Base-by-base conservation (phyloP, 1,140 invertebrate genomes). In the Aphaenogaster ashmeadi region DNA sequence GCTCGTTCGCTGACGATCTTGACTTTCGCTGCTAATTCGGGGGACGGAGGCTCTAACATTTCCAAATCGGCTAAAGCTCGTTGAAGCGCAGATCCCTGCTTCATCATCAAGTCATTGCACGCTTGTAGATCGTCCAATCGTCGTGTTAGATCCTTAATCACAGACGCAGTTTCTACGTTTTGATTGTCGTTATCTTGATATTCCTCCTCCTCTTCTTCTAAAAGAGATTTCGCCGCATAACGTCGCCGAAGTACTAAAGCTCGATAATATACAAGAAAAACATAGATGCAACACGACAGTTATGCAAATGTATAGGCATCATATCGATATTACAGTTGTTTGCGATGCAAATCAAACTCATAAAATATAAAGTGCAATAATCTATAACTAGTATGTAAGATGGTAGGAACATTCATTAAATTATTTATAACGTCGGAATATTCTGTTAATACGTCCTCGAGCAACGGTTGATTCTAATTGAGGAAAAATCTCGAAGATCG, bases 1-100 rank as follows among this genome's bases (percentile, higher is more conserved):
- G 98, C 98, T 89, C 98, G 96, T 94, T 99, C 99, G 89, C 97
- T 98, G 60, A 99, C 97, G 87, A 98, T 97, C 95, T 98, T 98
- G 7, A 97, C 96, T 95, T 96, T 95, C 67, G 94, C 86, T 18
- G 95, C 93, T 52, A 96, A 94, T 72, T 98, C 97, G 1, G 88
- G 85, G 27, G 87, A 90, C 41, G 97, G 97, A 89, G 88, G 94
- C 56, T 98, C 97, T n/a, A 97, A 93, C 27, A 96, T 95, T 94
- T 99, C 98, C 18, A 99, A 94, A 91, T 99, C 99, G 6, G 97
- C 97, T 0, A 99, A 96, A 0, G 98, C 97, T 72, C 98, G 96
- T 93, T 99, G 98, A 50, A 99, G 95, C 6, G 97, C 97, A 27
- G 97, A 96, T 15, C 98, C 98, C 93, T 99, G 98, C 94, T 99